phyloP scores from a whole-genome alignment of 1,140 invertebrate species.

The Paramacrobiotus metropolitanus region DNA sequence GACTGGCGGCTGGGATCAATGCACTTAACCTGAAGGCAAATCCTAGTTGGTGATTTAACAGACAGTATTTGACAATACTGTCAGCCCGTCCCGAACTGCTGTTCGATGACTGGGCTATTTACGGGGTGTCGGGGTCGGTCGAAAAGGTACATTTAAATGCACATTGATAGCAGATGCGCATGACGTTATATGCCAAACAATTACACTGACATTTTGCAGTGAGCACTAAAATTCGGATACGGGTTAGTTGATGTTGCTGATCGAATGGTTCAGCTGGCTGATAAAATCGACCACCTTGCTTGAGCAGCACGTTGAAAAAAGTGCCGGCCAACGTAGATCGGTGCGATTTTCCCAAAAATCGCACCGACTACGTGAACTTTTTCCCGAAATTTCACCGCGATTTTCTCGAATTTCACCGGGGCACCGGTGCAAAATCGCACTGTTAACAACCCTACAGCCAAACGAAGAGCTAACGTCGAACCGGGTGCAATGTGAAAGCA shows the following conservation, averaged over 20 bases:
- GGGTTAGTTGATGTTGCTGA: constrained; percentile 91
- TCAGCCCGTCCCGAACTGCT: constrained; percentile 23
- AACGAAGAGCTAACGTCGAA: too few relatives aligned
- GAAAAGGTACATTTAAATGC: constrained; percentile 41
- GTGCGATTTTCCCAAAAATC: neutral
- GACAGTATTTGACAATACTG: constrained; percentile 27
- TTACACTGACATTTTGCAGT: constrained; percentile 26
- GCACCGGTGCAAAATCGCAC: too few relatives aligned
- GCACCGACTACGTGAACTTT: too few relatives aligned
- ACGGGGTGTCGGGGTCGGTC: constrained; percentile 70
- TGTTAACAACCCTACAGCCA: too few relatives aligned
- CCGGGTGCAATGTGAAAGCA: too few relatives aligned
- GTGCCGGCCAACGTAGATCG: neutral
- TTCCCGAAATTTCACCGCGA: too few relatives aligned
- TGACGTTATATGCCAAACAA: neutral
- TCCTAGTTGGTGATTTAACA: constrained; percentile 26
- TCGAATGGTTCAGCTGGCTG: constrained; percentile 68
- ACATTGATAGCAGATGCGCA: too few relatives aligned
- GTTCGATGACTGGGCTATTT: constrained; percentile 53
- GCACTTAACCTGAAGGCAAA: constrained; percentile 23
- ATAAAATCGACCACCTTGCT: constrained; percentile 83
- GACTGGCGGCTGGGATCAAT: constrained; percentile 23
- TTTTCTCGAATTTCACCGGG: too few relatives aligned
- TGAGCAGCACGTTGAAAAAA: constrained; percentile 49
- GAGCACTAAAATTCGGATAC: constrained; percentile 87